Evolutionary conservation across 2,888 invertebrate species (phyloP).

Genomic region (Leucozona laternaria): DNA sequence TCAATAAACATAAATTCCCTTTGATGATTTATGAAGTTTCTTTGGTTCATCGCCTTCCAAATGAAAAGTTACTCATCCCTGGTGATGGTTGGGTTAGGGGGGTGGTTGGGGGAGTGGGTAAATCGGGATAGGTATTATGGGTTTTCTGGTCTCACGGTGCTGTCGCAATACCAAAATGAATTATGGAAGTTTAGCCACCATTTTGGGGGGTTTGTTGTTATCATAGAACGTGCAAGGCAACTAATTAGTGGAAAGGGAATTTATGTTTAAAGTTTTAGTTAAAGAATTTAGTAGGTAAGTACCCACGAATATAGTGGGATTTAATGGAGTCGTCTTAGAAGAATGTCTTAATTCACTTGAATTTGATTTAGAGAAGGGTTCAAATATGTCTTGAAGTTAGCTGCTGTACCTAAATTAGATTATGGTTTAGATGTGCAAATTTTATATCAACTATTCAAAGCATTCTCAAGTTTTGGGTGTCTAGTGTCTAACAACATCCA

Average conservation of each 20-base stretch:
- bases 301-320: background rate
- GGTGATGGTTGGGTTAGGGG: background rate
- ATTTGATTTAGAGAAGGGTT: conserved; percentile 34
- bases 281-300: conserved; percentile 2
- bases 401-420: no score
- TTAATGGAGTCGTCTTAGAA: background rate
- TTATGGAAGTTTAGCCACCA: conserved; percentile 46
- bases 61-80: conserved; percentile 47
- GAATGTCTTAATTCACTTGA: conserved; percentile 11
- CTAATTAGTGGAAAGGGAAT: conserved; percentile 46
- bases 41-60: conserved; percentile 69
- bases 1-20: conserved; percentile 73
- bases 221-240: conserved; percentile 34
- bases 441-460: background rate
- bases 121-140: conserved; percentile 31
- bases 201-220: background rate
- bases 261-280: conserved; percentile 30
- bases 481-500: background rate
- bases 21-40: conserved; percentile 73
- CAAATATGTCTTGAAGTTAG: background rate
- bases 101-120: background rate
- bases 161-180: conserved; percentile 52
- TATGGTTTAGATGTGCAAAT: background rate
- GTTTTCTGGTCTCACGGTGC: conserved; percentile 37
- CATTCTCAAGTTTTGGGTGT: background rate